These are phyloP conservation scores for Notarius quadriscutis DNA, from an alignment of 2,113 vertebrate genomes.

Conservation along the genomic window DNA sequence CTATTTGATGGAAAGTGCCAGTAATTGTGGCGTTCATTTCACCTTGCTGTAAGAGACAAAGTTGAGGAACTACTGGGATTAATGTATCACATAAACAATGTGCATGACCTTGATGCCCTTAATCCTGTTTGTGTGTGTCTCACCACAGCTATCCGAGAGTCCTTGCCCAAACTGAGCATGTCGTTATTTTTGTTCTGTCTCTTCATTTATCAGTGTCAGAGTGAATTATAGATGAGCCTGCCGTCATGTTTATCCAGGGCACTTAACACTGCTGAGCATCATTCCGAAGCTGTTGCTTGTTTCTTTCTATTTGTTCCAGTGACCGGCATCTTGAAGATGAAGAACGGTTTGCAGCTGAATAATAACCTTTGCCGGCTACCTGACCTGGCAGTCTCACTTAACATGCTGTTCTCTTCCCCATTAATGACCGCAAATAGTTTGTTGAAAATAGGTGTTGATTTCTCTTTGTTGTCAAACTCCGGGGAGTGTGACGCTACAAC, in stretches of 20 bases:
- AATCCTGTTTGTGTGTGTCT: slow-evolving; percentile 19
- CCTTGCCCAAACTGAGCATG: slow-evolving; percentile 49
- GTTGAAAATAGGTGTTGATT: background rate
- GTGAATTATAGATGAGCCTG: slow-evolving; percentile 72
- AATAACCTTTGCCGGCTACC: slow-evolving; percentile 13
- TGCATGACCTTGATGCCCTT: background rate
- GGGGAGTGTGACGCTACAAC: background rate
- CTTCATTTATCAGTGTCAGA: slow-evolving; percentile 68
- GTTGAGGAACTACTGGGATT: background rate
- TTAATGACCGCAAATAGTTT: background rate
- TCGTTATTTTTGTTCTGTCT: slow-evolving; percentile 62
- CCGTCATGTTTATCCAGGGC: slow-evolving; percentile 59
- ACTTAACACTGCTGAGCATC: slow-evolving; percentile 58
- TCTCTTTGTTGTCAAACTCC: slow-evolving; percentile 4
- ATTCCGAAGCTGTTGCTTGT: slow-evolving; percentile 45
- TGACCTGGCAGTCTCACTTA: slow-evolving; percentile 30
- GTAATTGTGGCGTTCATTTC: background rate
- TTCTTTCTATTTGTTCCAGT: slow-evolving; percentile 15
- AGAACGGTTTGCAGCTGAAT: slow-evolving; percentile 35
- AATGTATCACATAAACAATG: slow-evolving; percentile 3
- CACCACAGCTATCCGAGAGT: slow-evolving; percentile 13
- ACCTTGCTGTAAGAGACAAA: background rate
- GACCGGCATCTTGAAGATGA: slow-evolving; percentile 47
- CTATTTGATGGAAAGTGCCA: background rate
- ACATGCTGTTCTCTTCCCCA: slow-evolving; percentile 20